Conservation (phyloP, 1,140 invertebrate genomes). For the Chymomyza costata region DNA sequence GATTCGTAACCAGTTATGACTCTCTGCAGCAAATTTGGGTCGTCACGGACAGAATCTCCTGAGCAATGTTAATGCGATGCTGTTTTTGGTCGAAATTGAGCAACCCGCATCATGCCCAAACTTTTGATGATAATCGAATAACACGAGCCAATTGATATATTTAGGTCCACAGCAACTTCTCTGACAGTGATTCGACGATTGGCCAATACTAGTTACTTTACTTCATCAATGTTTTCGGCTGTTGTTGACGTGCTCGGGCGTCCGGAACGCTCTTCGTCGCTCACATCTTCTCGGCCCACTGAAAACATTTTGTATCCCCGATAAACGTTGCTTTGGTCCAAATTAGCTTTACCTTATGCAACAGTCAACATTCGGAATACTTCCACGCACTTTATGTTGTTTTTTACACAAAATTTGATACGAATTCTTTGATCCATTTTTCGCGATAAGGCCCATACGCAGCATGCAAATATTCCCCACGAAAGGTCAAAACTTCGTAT, state of each 20-base stretch:
- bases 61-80: too few relatives aligned
- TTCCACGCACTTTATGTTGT: constrained; percentile 15
- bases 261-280: too few relatives aligned
- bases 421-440: constrained; percentile 20
- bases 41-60: too few relatives aligned
- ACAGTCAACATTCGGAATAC: constrained; percentile 16
- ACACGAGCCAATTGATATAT: too few relatives aligned
- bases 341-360: constrained; percentile 7
- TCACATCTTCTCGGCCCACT: constrained; percentile 9
- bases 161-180: constrained; percentile 9
- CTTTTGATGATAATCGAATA: too few relatives aligned
- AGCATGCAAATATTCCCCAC: too few relatives aligned
- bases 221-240: constrained; percentile 13
- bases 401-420: constrained; percentile 28
- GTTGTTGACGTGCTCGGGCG: constrained; percentile 4
- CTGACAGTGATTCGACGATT: too few relatives aligned
- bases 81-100: constrained; percentile 2
- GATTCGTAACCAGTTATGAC: too few relatives aligned
- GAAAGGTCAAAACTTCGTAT: too few relatives aligned
- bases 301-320: constrained; percentile 17
- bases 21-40: too few relatives aligned
- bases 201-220: constrained; percentile 11
- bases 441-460: too few relatives aligned
- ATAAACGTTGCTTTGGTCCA: constrained; percentile 10
- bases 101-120: too few relatives aligned